Evolutionary conservation across 2,113 vertebrate genomes (phyloP).

Genomic region (Epinephelus cyanopodus): DNA sequence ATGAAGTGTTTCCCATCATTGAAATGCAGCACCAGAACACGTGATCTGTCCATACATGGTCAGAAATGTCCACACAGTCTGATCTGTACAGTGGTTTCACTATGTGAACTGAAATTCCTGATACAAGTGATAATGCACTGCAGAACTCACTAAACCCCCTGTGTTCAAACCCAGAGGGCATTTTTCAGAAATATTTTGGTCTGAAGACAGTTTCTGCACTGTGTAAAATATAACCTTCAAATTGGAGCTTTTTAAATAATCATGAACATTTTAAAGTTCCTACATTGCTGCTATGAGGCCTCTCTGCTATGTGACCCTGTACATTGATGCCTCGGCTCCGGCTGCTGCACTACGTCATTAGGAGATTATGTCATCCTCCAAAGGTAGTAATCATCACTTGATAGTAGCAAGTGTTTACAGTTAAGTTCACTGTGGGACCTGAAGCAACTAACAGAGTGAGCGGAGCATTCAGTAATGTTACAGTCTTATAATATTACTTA

Average conservation of each 20-base stretch:
- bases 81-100: background rate
- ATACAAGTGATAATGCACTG: background rate
- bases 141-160: background rate
- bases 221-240: background rate
- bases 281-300: background rate
- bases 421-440: background rate
- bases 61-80: conserved; percentile 29
- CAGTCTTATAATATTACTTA: background rate
- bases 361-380: conserved; percentile 1
- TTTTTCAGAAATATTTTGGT: background rate
- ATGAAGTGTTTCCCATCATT: background rate
- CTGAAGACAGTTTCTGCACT: background rate
- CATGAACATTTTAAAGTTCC: background rate
- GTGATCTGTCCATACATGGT: conserved; percentile 51
- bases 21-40: background rate
- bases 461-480: background rate
- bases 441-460: background rate
- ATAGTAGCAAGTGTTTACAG: background rate
- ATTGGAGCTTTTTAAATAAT: background rate
- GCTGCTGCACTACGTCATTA: conserved; percentile 4
- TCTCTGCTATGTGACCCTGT: background rate
- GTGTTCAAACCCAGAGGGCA: background rate
- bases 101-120: background rate
- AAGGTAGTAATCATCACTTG: background rate
- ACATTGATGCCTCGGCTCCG: background rate